A percentile compares a stretch with the other conserved stretches of the same genome.
phyloP scores from a whole-genome alignment of 2,113 vertebrate species.

The Dipodomys ordii region DNA sequence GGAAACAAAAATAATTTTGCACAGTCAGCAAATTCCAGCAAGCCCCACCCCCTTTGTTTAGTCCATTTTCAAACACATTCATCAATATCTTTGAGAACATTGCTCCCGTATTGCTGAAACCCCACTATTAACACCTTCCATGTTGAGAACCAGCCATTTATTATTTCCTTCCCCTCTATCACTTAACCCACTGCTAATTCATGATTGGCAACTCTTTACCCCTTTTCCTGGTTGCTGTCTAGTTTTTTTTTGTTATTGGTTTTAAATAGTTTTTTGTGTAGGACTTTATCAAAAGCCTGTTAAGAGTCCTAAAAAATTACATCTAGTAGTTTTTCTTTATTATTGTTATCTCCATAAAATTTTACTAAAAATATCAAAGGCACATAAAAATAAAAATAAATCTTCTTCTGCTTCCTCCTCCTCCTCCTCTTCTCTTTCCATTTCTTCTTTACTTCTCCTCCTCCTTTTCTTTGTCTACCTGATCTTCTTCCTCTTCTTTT shows the following conservation, averaged over 20 bases:
- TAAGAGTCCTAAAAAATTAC: slow-evolving; percentile 76
- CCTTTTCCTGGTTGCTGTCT: slow-evolving; percentile 65
- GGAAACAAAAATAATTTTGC: slow-evolving; percentile 82
- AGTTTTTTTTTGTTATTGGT: slow-evolving; percentile 49
- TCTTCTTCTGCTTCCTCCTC: no score
- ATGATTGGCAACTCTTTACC: slow-evolving; percentile 70
- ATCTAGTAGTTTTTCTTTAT: slow-evolving; percentile 69
- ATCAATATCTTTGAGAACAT: slow-evolving; percentile 75
- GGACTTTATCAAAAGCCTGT: slow-evolving; percentile 72
- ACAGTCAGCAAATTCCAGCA: slow-evolving; percentile 81
- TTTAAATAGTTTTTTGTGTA: slow-evolving; percentile 67
- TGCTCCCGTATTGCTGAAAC: slow-evolving; percentile 66
- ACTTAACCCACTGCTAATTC: slow-evolving; percentile 70
- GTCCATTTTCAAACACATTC: slow-evolving; percentile 80
- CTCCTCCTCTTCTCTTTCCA: no score
- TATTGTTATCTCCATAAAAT: slow-evolving; percentile 60
- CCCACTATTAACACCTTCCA: slow-evolving; percentile 77
- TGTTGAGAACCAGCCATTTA: slow-evolving; percentile 65
- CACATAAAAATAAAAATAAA: neutral
- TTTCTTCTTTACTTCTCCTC: no score
- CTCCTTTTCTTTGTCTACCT: no score
- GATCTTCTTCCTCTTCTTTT: no score
- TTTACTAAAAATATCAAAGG: slow-evolving; percentile 59
- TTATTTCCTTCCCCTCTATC: slow-evolving; percentile 40
- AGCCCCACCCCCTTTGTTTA: slow-evolving; percentile 79